Evolutionary conservation across 2,888 invertebrate species (phyloP), one percentile per base, ranked within the genome.

Genomic region (Drosophila maculinotata): DNA sequence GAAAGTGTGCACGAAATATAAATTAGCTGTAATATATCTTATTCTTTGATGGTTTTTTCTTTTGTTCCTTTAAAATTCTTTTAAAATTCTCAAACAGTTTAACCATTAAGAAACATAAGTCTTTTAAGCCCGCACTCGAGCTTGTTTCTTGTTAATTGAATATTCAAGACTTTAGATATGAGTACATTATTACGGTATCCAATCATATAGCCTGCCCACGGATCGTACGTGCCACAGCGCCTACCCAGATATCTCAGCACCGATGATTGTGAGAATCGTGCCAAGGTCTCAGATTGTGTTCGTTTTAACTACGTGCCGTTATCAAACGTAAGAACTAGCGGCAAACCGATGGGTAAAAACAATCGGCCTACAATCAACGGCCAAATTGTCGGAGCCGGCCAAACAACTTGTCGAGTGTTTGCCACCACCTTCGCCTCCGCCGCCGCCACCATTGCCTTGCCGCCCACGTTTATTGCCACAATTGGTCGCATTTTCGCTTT

Each of bases 261-360:
- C 54, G 45, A 54, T 53, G 45, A 71, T 74, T 72, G 71, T 60
- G 75, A 81, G 81, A 81, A 81, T 84, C 84, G 84, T 84, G 81
- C 84, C 81, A 81, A 81, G 81, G 81, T 81, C 81, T 81, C 73
- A 64, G 73, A 81, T 83, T 81, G 69, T 73, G 49, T 84, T 81
- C 84, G 62, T 38, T 53, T 60, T 76, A 84, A 78, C 79, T 84
- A 81, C 81, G 80, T 81, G 80, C 81, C 65, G 69, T 78, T 78
- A 81, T 80, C 81, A 68, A 65, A 49, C 47, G 47, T 33, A 59
- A 72, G 54, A 59, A 63, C 63, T 23, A 42, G 45, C 20, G 2
- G 20, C 2, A 44, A 23, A 44, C 12, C 45, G 39, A 41, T 59
- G 60, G 56, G 41, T 31, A 42, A 64, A 4, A 20, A 75, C 69